These are phyloP conservation scores for Numenius phaeopus DNA, from an alignment of 2,797 vertebrate genomes.

Conservation along the genomic window DNA sequence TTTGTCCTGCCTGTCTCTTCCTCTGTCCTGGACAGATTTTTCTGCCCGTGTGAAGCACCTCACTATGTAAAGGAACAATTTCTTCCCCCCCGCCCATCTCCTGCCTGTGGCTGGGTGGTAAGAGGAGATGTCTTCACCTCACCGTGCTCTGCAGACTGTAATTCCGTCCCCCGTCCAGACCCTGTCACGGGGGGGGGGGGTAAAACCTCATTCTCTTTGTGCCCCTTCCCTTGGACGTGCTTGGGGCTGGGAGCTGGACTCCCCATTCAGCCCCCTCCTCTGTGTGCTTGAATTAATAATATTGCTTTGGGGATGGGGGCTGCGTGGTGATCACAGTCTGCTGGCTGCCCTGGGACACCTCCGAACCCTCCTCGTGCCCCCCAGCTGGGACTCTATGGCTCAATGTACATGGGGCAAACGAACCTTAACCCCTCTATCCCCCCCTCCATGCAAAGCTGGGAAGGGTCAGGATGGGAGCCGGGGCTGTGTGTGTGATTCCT, in stretches of 20 bases:
- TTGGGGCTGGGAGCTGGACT: not conserved
- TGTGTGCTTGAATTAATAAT: fast-evolving
- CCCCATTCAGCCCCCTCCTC: not conserved
- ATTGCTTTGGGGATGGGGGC: not conserved
- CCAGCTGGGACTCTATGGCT: fast-evolving
- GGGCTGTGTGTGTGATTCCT: not conserved
- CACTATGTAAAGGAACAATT: fast-evolving
- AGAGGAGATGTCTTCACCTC: not conserved
- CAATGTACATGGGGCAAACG: fast-evolving
- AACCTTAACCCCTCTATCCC: not conserved
- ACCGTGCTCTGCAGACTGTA: not conserved
- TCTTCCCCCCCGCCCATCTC: fast-evolving
- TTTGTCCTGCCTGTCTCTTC: not conserved
- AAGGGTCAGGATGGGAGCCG: not conserved
- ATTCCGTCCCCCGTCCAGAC: too few relatives aligned
- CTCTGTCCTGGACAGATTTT: not conserved
- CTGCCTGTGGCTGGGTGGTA: not conserved
- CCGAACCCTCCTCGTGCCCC: not conserved
- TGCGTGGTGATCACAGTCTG: fast-evolving
- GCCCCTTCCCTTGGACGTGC: not conserved
- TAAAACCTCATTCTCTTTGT: not conserved
- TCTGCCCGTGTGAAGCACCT: not conserved
- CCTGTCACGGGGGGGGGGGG: not conserved
- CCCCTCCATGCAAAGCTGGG: not conserved
- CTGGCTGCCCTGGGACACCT: not conserved